Conservation (phyloP, 2,113 vertebrate species). For the Oxyura jamaicensis region DNA sequence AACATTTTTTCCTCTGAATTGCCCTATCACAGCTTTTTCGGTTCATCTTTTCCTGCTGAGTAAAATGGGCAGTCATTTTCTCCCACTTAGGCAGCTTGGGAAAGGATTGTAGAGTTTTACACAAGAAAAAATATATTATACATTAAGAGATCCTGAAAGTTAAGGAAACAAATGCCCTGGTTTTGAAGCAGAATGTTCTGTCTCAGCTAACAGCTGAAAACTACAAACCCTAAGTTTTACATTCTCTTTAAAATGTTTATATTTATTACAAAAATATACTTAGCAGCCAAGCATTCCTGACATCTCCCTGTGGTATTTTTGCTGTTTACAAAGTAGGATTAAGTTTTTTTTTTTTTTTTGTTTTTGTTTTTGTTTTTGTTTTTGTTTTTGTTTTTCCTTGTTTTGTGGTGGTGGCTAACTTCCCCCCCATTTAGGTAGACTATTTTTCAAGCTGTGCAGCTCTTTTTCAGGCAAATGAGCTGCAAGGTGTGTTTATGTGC, state of each 20-base stretch:
- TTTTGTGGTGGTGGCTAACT: not conserved
- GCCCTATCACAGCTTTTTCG: not conserved
- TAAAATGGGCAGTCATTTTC: not conserved
- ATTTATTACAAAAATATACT: not conserved
- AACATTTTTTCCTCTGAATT: not conserved
- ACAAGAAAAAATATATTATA: not conserved
- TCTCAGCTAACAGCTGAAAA: not conserved
- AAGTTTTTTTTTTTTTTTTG: not conserved
- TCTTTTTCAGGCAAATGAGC: not conserved
- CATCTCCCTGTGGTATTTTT: slow-evolving; percentile 21
- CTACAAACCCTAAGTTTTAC: not conserved
- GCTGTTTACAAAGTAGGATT: slow-evolving; percentile 29
- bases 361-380: not conserved
- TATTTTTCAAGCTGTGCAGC: not conserved
- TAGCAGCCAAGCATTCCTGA: slow-evolving; percentile 3
- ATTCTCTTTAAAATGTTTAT: not conserved
- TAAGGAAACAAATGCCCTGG: not conserved
- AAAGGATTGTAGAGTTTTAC: not conserved
- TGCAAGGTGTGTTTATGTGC: slow-evolving; percentile 7
- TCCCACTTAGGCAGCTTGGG: not conserved
- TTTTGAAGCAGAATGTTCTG: not conserved
- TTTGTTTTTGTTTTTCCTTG: not conserved
- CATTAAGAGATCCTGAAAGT: not conserved
- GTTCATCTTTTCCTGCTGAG: not conserved
- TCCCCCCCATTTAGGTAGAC: not conserved